A percentile compares a stretch with the other conserved stretches of the same genome.
Conservation (phyloP, 2,888 invertebrate species). For the Caenorhabditis sp. region DNA sequence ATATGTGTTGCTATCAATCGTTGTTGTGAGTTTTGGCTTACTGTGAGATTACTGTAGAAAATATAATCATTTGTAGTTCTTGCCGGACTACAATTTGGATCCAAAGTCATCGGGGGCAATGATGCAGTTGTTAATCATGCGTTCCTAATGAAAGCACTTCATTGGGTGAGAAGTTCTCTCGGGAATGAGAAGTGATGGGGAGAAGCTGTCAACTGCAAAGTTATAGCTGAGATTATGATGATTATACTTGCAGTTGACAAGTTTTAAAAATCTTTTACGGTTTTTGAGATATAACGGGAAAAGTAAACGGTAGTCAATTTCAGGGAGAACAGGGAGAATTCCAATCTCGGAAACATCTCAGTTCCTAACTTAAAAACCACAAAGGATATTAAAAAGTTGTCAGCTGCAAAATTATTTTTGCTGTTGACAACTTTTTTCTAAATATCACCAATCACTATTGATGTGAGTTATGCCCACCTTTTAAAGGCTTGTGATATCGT, state of each 20-base stretch:
- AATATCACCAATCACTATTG: too few species aligned
- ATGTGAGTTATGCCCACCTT: too few species aligned
- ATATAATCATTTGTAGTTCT: slow-evolving; percentile 15
- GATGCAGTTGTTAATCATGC: slow-evolving; percentile 7
- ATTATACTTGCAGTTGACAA: background rate
- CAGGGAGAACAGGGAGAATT: background rate
- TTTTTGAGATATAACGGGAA: background rate
- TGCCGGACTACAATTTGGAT: slow-evolving; percentile 8
- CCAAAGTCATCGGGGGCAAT: background rate
- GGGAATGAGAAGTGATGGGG: too few species aligned
- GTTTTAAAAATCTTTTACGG: background rate
- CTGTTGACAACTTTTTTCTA: too few species aligned
- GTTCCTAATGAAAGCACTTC: slow-evolving; percentile 13
- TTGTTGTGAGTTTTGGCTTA: slow-evolving; percentile 22
- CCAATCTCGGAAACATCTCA: too few species aligned
- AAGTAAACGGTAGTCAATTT: background rate
- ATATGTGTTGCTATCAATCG: slow-evolving; percentile 32
- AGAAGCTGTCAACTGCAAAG: background rate
- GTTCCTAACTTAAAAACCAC: too few species aligned
- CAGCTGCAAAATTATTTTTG: too few species aligned
- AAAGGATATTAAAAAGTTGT: too few species aligned
- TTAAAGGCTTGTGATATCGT: slow-evolving; percentile 18
- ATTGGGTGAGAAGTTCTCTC: too few species aligned
- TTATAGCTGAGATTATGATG: background rate
- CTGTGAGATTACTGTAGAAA: background rate